phyloP scores from a whole-genome alignment of 2,888 invertebrate genomes.

The Cataglyphis cursor region DNA sequence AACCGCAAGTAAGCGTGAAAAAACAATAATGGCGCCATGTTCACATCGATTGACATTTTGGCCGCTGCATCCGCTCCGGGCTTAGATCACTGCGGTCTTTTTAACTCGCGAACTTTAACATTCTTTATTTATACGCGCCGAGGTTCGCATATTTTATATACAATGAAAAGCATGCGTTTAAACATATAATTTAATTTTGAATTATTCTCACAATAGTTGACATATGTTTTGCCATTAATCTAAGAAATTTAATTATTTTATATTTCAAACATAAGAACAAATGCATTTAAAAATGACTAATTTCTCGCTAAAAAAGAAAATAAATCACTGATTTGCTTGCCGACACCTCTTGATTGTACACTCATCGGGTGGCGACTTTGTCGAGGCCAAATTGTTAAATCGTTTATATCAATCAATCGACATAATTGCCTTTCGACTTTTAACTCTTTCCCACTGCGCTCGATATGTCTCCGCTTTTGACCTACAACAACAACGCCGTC shows the following conservation, averaged over 20 bases:
- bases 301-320: background rate
- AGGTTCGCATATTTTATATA: background rate
- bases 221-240: background rate
- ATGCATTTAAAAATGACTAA: background rate
- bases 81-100: slow-evolving; percentile 9
- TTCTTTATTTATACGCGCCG: slow-evolving; percentile 18
- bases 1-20: slow-evolving; percentile 38
- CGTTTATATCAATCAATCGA: slow-evolving; percentile 63
- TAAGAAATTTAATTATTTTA: slow-evolving; percentile 21
- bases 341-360: slow-evolving; percentile 31
- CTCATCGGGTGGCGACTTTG: slow-evolving; percentile 41
- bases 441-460: slow-evolving; percentile 63
- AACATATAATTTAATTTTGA: background rate
- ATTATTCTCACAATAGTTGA: background rate
- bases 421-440: slow-evolving; percentile 71
- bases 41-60: slow-evolving; percentile 48
- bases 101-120: slow-evolving; percentile 18
- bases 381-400: slow-evolving; percentile 64
- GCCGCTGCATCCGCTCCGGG: slow-evolving; percentile 5
- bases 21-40: slow-evolving; percentile 32
- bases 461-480: slow-evolving; percentile 64
- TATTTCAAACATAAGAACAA: background rate
- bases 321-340: background rate
- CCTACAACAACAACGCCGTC: slow-evolving; percentile 62
- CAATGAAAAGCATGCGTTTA: background rate